Percentiles rank a stretch among this genome's conserved stretches.
These are phyloP conservation scores for Atta colombica DNA, from an alignment of 1,140 invertebrate species.

Conservation along the genomic window DNA sequence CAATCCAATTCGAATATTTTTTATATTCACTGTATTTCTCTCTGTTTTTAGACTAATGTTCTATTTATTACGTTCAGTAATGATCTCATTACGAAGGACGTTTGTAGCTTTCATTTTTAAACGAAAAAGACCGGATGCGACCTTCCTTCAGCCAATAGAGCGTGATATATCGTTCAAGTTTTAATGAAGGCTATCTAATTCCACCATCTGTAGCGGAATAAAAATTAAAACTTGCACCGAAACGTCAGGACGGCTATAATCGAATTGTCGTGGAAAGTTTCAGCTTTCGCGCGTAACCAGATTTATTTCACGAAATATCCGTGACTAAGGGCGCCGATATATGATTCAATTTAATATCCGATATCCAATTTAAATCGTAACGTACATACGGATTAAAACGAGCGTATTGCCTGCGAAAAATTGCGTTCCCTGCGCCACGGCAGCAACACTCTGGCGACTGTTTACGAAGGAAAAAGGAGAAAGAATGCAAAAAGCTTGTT, in stretches of 20 bases:
- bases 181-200: slow-evolving; percentile 63
- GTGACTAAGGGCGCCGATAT: slow-evolving; percentile 55
- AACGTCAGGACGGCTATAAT: slow-evolving; percentile 55
- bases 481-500: slow-evolving; percentile 53
- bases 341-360: slow-evolving; percentile 63
- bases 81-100: slow-evolving; percentile 39
- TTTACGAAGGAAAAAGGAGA: slow-evolving; percentile 44
- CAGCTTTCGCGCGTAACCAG: slow-evolving; percentile 60
- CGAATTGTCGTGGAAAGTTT: slow-evolving; percentile 63
- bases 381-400: slow-evolving; percentile 57
- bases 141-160: slow-evolving; percentile 46
- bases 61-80: slow-evolving; percentile 30
- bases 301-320: slow-evolving; percentile 61
- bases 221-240: slow-evolving; percentile 61
- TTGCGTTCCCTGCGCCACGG: slow-evolving; percentile 11
- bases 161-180: slow-evolving; percentile 58
- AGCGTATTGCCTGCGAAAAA: slow-evolving; percentile 48
- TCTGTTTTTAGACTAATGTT: not conserved
- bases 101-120: slow-evolving; percentile 20
- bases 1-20: too few species aligned
- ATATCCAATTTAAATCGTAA: slow-evolving; percentile 65
- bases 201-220: slow-evolving; percentile 40
- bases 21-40: too few species aligned
- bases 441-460: slow-evolving; percentile 29
- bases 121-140: slow-evolving; percentile 11